A percentile compares a stretch with the other conserved stretches of the same genome.
These are phyloP conservation scores for Allygus modestus DNA, from an alignment of 2,888 invertebrate species.

Conservation along the genomic window DNA sequence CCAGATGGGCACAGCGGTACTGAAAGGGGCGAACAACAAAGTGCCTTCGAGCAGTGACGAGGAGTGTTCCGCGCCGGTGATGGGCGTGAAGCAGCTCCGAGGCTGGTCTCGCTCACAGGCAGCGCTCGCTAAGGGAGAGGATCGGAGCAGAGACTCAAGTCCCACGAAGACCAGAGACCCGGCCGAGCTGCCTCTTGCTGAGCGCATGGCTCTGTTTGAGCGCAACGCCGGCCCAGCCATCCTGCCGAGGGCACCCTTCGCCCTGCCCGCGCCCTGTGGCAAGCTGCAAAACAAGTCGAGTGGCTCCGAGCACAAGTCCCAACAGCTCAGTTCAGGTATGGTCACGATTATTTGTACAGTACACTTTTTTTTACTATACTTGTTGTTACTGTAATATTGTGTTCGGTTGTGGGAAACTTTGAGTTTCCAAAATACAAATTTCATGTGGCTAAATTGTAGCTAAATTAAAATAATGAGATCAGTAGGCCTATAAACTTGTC, in stretches of 20 bases:
- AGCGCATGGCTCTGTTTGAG: conserved; percentile 93
- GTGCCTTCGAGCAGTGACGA: not conserved
- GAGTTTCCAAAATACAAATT: too few species aligned
- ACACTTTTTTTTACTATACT: too few species aligned
- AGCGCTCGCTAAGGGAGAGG: too few species aligned
- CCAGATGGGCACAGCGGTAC: not conserved
- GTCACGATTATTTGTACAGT: too few species aligned
- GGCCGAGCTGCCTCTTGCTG: conserved; percentile 88
- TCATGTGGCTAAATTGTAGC: too few species aligned
- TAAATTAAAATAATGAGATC: too few species aligned
- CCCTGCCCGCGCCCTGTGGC: conserved; percentile 79
- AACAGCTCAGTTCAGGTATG: conserved; percentile 1
- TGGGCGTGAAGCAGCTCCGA: conserved; percentile 14
- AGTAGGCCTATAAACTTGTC: too few species aligned
- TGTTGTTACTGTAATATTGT: too few species aligned
- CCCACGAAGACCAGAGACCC: conserved; percentile 80
- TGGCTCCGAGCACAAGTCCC: not conserved
- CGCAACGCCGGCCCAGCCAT: conserved; percentile 86
- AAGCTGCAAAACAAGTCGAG: not conserved
- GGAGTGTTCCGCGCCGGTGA: not conserved
- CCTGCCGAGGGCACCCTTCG: conserved; percentile 87
- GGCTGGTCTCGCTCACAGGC: not conserved
- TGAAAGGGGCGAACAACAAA: not conserved
- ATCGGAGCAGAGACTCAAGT: conserved; percentile 37
- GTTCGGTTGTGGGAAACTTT: too few species aligned